Evolutionary conservation across 1,140 invertebrate genomes (phyloP).

Genomic region (Drosophila albomicans): DNA sequence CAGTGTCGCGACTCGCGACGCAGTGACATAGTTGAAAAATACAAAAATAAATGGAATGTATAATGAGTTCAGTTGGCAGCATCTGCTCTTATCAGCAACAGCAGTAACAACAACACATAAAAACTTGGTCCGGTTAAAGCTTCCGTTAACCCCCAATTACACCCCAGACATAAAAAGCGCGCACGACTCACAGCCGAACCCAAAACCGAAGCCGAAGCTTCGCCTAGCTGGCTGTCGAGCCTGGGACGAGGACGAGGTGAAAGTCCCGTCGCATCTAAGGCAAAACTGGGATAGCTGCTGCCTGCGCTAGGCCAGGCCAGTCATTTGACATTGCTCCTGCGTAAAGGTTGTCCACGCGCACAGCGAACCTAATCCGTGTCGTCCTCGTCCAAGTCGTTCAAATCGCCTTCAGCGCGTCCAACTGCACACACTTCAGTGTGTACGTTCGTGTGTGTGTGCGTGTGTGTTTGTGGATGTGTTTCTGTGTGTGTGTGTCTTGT

Average conservation of each 20-base stretch:
- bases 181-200: conserved; percentile 66
- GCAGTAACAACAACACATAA: conserved; percentile 38
- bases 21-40: conserved; percentile 43
- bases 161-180: conserved; percentile 15
- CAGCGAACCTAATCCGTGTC: conserved; percentile 49
- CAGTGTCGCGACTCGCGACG: conserved; percentile 19
- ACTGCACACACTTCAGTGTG: conserved; percentile 35
- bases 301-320: conserved; percentile 66
- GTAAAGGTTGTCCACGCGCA: conserved; percentile 81
- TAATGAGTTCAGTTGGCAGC: conserved; percentile 39
- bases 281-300: conserved; percentile 76
- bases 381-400: conserved; percentile 17
- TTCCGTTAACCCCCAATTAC: conserved; percentile 49
- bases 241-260: conserved; percentile 44
- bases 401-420: conserved; percentile 44
- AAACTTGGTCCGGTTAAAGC: conserved; percentile 77
- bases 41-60: conserved; percentile 38
- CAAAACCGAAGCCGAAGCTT: conserved; percentile 58
- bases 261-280: conserved; percentile 75
- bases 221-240: conserved; percentile 2
- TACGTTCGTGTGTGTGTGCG: not conserved
- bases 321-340: conserved; percentile 84
- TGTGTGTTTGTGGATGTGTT: conserved; percentile 5
- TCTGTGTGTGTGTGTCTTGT: conserved; percentile 28
- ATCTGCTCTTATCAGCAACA: conserved; percentile 53